Conservation (phyloP, 1,140 invertebrate genomes). For the Nomia melanderi region DNA sequence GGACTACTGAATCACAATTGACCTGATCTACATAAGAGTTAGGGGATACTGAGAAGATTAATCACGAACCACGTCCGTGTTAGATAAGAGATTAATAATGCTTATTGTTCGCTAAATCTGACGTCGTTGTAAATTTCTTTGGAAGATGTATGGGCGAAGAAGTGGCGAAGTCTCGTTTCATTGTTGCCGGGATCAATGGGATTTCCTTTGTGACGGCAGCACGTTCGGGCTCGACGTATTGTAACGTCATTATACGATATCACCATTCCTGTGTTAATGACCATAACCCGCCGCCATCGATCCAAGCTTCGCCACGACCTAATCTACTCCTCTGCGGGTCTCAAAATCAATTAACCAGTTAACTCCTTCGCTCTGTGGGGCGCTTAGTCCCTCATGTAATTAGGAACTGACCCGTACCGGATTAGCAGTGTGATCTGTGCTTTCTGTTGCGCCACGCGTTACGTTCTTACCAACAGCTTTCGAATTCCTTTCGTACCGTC, state of each 20-base stretch:
- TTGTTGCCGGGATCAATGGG: neutral
- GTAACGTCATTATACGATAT: constrained; percentile 26
- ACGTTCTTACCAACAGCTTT: neutral
- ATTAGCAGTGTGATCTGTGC: constrained; percentile 30
- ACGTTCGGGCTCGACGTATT: neutral
- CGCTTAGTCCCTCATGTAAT: constrained; percentile 49
- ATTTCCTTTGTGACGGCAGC: neutral
- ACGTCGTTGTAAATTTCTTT: too few relatives aligned
- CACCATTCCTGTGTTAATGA: constrained; percentile 15
- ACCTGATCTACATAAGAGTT: neutral
- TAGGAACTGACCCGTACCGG: constrained; percentile 44
- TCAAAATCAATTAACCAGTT: constrained; percentile 67
- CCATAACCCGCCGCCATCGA: constrained; percentile 40
- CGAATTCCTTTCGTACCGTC: neutral
- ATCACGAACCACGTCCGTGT: neutral
- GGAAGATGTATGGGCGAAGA: neutral
- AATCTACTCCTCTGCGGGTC: constrained; percentile 53
- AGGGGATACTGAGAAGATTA: neutral
- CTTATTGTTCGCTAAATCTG: neutral
- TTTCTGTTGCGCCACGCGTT: neutral
- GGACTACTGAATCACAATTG: neutral
- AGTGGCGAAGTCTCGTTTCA: neutral
- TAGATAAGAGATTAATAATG: neutral
- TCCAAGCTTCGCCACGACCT: constrained; percentile 34
- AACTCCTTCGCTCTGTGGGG: constrained; percentile 38